Conservation (phyloP, 2,113 vertebrate species). For the Laticauda laticaudata region DNA sequence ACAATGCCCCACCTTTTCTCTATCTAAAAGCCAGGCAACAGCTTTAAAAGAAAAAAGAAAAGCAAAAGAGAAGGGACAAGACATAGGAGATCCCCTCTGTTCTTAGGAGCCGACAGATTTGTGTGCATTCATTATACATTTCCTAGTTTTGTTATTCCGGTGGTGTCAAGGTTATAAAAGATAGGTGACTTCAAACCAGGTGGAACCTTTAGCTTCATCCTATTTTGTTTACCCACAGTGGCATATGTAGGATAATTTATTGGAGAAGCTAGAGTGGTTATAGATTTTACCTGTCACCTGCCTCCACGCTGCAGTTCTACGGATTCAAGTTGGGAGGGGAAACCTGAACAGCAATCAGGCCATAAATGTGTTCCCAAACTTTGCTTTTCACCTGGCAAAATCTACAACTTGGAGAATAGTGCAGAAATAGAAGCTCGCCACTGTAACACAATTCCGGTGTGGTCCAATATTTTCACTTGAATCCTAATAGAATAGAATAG, state of each 20-base stretch:
- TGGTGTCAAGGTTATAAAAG: conserved; percentile 21
- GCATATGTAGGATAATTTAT: conserved; percentile 24
- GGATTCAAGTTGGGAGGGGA: background rate
- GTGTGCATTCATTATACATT: conserved; percentile 4
- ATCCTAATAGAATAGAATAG: background rate
- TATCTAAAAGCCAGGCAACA: background rate
- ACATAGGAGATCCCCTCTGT: background rate
- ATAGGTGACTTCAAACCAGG: conserved; percentile 18
- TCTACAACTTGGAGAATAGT: background rate
- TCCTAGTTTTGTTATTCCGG: conserved; percentile 20
- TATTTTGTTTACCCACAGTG: conserved; percentile 26
- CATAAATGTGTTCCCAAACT: background rate
- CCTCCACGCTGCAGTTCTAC: background rate
- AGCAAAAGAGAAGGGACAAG: background rate
- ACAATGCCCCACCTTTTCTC: background rate
- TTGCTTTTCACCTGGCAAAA: background rate
- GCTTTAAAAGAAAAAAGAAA: background rate
- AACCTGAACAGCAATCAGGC: background rate
- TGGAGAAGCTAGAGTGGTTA: conserved; percentile 11
- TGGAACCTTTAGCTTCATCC: conserved; percentile 7
- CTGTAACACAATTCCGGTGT: background rate
- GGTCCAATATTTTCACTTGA: background rate
- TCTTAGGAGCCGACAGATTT: conserved; percentile 1
- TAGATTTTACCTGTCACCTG: conserved; percentile 31
- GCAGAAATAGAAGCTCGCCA: background rate